phyloP scores from a whole-genome alignment of 2,888 invertebrate species.

The Schrankia costaestrigalis region DNA sequence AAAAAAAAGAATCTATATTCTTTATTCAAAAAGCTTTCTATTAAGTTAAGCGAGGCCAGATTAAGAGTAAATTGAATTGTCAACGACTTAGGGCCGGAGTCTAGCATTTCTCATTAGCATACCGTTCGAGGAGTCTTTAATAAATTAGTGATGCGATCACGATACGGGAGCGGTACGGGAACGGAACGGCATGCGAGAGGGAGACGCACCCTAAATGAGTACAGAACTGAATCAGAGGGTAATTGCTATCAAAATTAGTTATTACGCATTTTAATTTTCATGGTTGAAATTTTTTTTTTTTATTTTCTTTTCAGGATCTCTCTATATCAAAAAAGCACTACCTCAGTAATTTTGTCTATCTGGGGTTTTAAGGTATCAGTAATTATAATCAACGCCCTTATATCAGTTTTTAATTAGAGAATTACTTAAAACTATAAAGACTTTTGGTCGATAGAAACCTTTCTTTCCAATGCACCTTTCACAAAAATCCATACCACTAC shows the following conservation, averaged over 20 bases:
- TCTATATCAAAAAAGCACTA: too few relatives aligned
- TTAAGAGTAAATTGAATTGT: constrained; percentile 7
- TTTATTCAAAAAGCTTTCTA: constrained; percentile 4
- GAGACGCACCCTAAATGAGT: constrained; percentile 3
- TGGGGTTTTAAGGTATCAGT: too few relatives aligned
- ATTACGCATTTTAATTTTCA: constrained; percentile 7
- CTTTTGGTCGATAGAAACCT: too few relatives aligned
- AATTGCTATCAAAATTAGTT: constrained; percentile 17
- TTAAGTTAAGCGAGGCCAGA: constrained; percentile 5
- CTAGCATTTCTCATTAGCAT: constrained; percentile 26
- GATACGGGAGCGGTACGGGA: constrained; percentile 1
- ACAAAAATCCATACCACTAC: too few relatives aligned
- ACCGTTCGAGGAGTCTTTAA: constrained; percentile 25
- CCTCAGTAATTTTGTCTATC: too few relatives aligned
- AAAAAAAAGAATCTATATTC: too few relatives aligned
- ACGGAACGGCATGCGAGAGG: constrained; percentile 5
- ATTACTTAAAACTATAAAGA: too few relatives aligned
- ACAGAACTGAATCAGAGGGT: constrained; percentile 15
- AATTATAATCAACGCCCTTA: too few relatives aligned
- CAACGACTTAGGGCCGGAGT: constrained; percentile 3
- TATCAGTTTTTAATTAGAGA: too few relatives aligned
- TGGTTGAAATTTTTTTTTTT: too few relatives aligned
- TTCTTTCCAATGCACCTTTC: too few relatives aligned
- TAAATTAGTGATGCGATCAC: constrained; percentile 23
- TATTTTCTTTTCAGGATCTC: too few relatives aligned